Evolutionary conservation across 2,113 vertebrate species (phyloP), one percentile per base, ranked within the genome.

Genomic region (Phylloscopus whistleri): DNA sequence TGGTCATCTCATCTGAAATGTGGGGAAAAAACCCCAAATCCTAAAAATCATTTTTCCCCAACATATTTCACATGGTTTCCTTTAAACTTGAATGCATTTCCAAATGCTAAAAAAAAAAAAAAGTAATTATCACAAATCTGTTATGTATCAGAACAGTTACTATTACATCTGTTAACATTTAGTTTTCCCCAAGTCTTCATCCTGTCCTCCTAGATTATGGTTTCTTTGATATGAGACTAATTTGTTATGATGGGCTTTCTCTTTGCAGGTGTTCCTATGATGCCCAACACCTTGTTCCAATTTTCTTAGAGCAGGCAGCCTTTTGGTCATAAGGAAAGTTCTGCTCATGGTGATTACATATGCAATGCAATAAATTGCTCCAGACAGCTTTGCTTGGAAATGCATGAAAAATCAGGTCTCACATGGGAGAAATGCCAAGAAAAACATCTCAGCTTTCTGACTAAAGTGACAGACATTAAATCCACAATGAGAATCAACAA

Each of bases 41-140:
- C 22, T 33, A 53, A 53, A 44, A 46, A 23, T 19, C 0, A 7
- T 10, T 46, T 58, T 1, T 0, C 6, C 7, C 8, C 4, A 21
- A 27, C 5, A 26, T 21, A 13, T 70, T 63, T 41, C 44, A 67
- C 28, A 16, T 59, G 11, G n/a, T 49, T 84, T 70, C 33, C 78
- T 66, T 73, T 81, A 66, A 77, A 35, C 2, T 68, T 62, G 35
- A 68, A 68, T n/a, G 11, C 3, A 41, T 43, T 89, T 70, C 27
- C 35, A 84, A 77, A 66, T 31, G 68, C n/a, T 30, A 17, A 78
- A 44, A 67, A 56, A 5, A 59, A 55, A 88, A 64, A 24, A 11
- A 55, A 2, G 4, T 13, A 18, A 68, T 72, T 68, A 63, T 59
- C 20, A 66, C 20, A 68, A 33, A 76, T 43, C 19, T 84, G 68